A percentile compares a stretch with the other conserved stretches of the same genome.
These are phyloP conservation scores for Coenobita brevimanus DNA, from an alignment of 1,140 invertebrate genomes.

Conservation along the genomic window DNA sequence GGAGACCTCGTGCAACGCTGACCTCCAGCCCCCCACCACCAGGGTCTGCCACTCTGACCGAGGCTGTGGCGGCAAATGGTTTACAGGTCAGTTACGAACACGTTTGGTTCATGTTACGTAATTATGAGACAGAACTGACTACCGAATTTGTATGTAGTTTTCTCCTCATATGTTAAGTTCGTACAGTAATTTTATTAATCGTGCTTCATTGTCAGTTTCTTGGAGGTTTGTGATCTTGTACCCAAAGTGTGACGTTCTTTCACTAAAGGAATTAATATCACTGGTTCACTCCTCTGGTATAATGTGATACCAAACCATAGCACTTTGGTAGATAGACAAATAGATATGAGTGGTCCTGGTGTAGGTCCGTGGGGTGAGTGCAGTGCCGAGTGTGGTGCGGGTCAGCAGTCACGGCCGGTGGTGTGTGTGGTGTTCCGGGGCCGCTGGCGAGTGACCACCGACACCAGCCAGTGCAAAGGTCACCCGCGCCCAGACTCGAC, in stretches of 20 bases:
- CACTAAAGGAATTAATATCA: too few species aligned
- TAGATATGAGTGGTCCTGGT: not conserved
- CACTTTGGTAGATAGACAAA: not conserved
- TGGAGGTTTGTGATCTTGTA: too few species aligned
- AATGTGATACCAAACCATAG: too few species aligned
- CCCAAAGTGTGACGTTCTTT: too few species aligned
- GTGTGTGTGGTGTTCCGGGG: slow-evolving; percentile 77
- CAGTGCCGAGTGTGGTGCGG: slow-evolving; percentile 79
- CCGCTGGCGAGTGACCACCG: slow-evolving; percentile 72
- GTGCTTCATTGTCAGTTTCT: too few species aligned
- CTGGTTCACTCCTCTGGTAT: too few species aligned
- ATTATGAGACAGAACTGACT: too few species aligned
- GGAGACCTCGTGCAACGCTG: slow-evolving; percentile 74
- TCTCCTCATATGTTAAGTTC: too few species aligned
- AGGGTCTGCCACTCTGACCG: slow-evolving; percentile 79
- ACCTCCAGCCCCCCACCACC: slow-evolving; percentile 77
- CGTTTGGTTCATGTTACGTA: too few species aligned
- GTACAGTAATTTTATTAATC: too few species aligned
- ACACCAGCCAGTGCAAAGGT: slow-evolving; percentile 74
- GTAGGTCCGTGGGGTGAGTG: slow-evolving; percentile 75
- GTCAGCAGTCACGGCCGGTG: slow-evolving; percentile 77
- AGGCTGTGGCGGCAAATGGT: slow-evolving; percentile 82
- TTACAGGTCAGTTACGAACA: slow-evolving; percentile 78
- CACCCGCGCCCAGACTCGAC: slow-evolving; percentile 73
- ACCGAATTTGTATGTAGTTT: too few species aligned